These are phyloP conservation scores for Azemiops feae DNA, from an alignment of 2,113 vertebrate genomes.

Conservation along the genomic window DNA sequence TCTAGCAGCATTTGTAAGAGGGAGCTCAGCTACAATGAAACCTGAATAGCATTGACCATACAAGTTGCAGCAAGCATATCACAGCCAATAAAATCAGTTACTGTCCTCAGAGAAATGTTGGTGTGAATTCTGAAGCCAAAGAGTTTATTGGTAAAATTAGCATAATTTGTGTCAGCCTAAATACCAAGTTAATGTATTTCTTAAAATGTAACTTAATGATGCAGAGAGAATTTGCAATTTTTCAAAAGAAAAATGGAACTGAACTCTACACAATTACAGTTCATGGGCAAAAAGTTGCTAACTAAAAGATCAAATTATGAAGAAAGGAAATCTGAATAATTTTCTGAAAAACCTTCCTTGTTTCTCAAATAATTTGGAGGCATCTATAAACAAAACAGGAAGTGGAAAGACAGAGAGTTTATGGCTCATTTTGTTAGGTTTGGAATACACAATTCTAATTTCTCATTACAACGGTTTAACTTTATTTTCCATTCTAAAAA, in stretches of 20 bases:
- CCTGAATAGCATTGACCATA: slow-evolving; percentile 69
- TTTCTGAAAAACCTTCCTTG: not conserved
- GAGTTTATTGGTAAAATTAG: not conserved
- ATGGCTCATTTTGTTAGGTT: not conserved
- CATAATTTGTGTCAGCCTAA: not conserved
- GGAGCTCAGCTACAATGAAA: slow-evolving; percentile 57
- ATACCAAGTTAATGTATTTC: not conserved
- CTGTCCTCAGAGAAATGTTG: slow-evolving; percentile 52
- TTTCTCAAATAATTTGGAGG: not conserved
- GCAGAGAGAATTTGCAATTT: not conserved
- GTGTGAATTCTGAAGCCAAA: slow-evolving; percentile 25
- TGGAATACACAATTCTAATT: not conserved
- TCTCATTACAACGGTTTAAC: not conserved
- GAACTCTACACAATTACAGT: not conserved
- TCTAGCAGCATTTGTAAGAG: slow-evolving; percentile 41
- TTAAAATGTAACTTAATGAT: not conserved
- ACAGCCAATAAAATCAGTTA: slow-evolving; percentile 59
- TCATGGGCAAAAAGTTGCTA: not conserved
- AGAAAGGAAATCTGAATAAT: not conserved
- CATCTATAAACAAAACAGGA: not conserved
- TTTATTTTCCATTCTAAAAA: not conserved
- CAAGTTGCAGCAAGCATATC: slow-evolving; percentile 53
- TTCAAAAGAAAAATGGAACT: not conserved
- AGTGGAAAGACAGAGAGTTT: not conserved
- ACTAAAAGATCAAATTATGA: not conserved